Evolutionary conservation across 1,140 invertebrate genomes (phyloP), one percentile per base, ranked within the genome.

Genomic region (Delia radicum): DNA sequence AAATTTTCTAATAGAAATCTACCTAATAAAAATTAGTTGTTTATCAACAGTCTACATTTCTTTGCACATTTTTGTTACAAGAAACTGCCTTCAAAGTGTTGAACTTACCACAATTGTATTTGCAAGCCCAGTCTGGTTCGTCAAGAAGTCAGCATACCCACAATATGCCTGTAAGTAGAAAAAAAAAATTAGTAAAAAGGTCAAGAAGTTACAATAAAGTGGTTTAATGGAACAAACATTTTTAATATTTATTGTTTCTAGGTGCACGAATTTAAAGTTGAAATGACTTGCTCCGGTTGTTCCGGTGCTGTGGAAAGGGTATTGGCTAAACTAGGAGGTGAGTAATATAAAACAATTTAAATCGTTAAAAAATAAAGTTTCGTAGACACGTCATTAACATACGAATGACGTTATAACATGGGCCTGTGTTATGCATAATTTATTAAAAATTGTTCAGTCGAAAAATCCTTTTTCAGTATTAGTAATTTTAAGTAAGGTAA

Each of bases 241-340:
- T 3, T 65, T 61, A 71, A 15, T 12, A 24, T 63, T 76, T 2
- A 48, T 48, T 48, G 2, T 24, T 29, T 48, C 13, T 72, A 94
- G 93, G 89, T 91, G 55, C 91, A 95, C 82, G 90, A 93, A 86
- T 97, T 94, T 84, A 91, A 92, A 80, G 94, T 96, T 21, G 92
- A 92, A 82, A 97, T 97, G 95, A 94, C 94, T 1, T 97, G 95
- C 84, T 94, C 94, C 83, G 95, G 95, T 24, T 97, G 95, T 86
- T 93, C 94, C 7, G 91, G 90, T 62, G 93, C 94, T 63, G 93
- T 96, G 3, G 91, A 94, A 81, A 90, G 92, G 83, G 94, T 96
- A 31, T 87, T 97, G 7, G 90, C 88, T 62, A 94, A 94, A 86
- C 87, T 94, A 75, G 90, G 91, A 87, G 93, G 93, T 89, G 87